Evolutionary conservation across 2,888 invertebrate genomes (phyloP).

Genomic region (Myopa tessellatipennis): DNA sequence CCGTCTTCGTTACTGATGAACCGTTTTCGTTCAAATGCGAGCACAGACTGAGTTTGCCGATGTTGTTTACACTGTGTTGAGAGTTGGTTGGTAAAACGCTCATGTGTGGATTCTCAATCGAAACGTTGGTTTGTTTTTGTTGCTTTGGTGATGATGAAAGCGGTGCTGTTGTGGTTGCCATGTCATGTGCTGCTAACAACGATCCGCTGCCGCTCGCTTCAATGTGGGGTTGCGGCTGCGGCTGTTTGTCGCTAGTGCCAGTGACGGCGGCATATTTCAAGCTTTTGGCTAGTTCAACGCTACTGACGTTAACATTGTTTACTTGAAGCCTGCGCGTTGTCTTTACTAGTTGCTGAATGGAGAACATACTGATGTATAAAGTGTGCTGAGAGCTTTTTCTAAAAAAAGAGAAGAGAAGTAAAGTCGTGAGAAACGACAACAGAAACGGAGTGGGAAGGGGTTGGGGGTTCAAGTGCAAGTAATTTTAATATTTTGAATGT

Average conservation of each 20-base stretch:
- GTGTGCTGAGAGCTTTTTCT: not conserved
- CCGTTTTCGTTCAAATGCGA: slow-evolving; percentile 56
- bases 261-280: slow-evolving; percentile 49
- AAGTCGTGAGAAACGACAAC: not conserved
- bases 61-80: slow-evolving; percentile 43
- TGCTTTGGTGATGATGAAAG: slow-evolving; percentile 49
- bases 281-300: slow-evolving; percentile 53
- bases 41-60: slow-evolving; percentile 53
- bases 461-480: not conserved
- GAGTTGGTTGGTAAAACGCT: slow-evolving; percentile 21
- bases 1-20: slow-evolving; percentile 46
- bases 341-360: slow-evolving; percentile 62
- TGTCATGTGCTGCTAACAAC: slow-evolving; percentile 4
- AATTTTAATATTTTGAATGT: not conserved
- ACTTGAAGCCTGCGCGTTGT: slow-evolving; percentile 53
- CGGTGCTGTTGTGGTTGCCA: slow-evolving; percentile 43
- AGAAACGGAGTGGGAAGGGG: too few relatives aligned
- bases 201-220: slow-evolving; percentile 9
- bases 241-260: slow-evolving; percentile 33
- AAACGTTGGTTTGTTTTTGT: slow-evolving; percentile 34
- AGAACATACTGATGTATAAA: slow-evolving; percentile 53
- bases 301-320: slow-evolving; percentile 39
- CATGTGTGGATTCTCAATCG: slow-evolving; percentile 32
- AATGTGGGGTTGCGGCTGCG: not conserved
- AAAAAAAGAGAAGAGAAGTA: not conserved